Percentiles rank a stretch among this genome's conserved stretches.
Evolutionary conservation across 2,888 invertebrate species (phyloP).

Genomic region (Bembecia ichneumoniformis): DNA sequence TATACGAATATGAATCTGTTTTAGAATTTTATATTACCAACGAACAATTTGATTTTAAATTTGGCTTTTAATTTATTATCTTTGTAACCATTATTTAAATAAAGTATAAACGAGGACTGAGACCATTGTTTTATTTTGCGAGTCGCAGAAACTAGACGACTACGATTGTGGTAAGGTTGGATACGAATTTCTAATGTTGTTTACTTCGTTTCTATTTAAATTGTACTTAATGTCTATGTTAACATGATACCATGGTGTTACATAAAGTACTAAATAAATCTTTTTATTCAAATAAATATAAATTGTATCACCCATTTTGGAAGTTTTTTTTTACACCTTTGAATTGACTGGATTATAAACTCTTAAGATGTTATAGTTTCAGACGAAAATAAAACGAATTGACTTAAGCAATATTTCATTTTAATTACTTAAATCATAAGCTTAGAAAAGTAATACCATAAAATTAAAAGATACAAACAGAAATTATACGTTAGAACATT

Average conservation of each 20-base stretch:
- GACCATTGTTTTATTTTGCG: constrained; percentile 57
- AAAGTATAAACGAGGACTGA: constrained; percentile 65
- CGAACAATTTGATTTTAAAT: constrained; percentile 65
- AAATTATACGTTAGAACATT: too few relatives aligned
- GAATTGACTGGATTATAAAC: too few relatives aligned
- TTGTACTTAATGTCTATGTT: constrained; percentile 37
- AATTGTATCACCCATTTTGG: constrained; percentile 53
- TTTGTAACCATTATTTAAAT: constrained; percentile 71
- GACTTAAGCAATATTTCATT: too few relatives aligned
- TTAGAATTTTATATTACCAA: constrained; percentile 73
- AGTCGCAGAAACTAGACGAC: neutral
- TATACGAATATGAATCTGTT: constrained; percentile 64
- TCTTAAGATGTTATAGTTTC: too few relatives aligned
- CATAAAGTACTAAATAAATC: constrained; percentile 67
- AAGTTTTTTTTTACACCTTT: constrained; percentile 27
- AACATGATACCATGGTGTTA: constrained; percentile 55
- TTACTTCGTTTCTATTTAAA: constrained; percentile 56
- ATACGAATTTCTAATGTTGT: constrained; percentile 19
- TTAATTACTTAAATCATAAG: too few relatives aligned
- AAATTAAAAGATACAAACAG: too few relatives aligned
- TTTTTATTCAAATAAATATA: constrained; percentile 66
- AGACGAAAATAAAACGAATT: too few relatives aligned
- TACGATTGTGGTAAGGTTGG: neutral
- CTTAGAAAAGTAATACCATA: too few relatives aligned
- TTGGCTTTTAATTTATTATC: constrained; percentile 70